Percentiles rank a stretch among this genome's conserved stretches.
Evolutionary conservation across 2,113 vertebrate species (phyloP).

Genomic region (Pyxicephalus adspersus): DNA sequence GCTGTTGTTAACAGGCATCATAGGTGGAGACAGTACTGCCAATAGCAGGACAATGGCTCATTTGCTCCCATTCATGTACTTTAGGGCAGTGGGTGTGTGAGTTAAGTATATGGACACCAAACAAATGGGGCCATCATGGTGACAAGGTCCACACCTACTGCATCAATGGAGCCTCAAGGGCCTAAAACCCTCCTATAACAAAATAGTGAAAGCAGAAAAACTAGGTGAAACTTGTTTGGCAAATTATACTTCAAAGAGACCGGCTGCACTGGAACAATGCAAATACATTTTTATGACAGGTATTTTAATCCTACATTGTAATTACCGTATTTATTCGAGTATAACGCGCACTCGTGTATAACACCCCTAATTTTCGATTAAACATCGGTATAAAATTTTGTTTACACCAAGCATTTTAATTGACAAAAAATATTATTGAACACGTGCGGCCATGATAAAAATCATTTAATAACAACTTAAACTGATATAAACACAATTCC

Average conservation of each 20-base stretch:
- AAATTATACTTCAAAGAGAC: slow-evolving; percentile 42
- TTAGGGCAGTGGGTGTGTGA: not conserved
- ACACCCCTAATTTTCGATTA: too few relatives aligned
- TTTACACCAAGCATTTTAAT: too few relatives aligned
- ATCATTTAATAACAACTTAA: too few relatives aligned
- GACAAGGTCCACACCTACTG: slow-evolving; percentile 22
- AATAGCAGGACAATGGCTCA: not conserved
- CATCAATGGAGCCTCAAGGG: not conserved
- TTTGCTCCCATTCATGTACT: not conserved
- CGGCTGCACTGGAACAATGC: too few relatives aligned
- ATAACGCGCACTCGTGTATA: too few relatives aligned
- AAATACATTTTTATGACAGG: too few relatives aligned
- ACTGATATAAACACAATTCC: too few relatives aligned
- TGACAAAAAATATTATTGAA: too few relatives aligned
- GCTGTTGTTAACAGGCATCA: not conserved
- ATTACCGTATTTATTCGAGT: too few relatives aligned
- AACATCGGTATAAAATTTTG: too few relatives aligned
- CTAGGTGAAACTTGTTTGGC: slow-evolving; percentile 34
- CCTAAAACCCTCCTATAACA: not conserved
- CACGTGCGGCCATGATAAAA: too few relatives aligned
- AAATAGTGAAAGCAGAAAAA: slow-evolving; percentile 3
- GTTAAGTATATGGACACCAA: not conserved
- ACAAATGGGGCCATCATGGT: not conserved
- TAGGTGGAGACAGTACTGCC: not conserved
- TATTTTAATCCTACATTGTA: too few relatives aligned